These are phyloP conservation scores for Epinotia ramella DNA, from an alignment of 2,888 invertebrate genomes.

Conservation along the genomic window DNA sequence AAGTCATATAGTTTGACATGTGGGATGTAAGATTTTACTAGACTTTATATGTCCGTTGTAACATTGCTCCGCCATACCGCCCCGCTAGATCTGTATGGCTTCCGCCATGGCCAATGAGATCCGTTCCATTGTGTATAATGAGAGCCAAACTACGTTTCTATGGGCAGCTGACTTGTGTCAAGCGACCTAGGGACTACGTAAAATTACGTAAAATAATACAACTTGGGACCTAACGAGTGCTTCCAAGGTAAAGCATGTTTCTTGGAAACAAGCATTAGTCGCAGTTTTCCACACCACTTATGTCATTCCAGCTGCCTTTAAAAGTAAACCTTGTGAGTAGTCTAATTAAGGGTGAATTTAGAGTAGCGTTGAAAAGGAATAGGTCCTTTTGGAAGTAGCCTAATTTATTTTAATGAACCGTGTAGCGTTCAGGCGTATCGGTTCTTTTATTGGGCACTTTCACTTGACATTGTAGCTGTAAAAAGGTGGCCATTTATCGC, in stretches of 20 bases:
- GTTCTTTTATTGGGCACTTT: slow-evolving; percentile 10
- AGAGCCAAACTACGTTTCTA: too few relatives aligned
- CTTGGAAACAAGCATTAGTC: background rate
- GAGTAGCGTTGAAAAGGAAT: background rate
- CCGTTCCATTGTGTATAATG: too few relatives aligned
- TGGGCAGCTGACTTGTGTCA: too few relatives aligned
- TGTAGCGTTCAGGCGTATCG: slow-evolving; percentile 3
- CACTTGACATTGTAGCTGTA: slow-evolving; percentile 1
- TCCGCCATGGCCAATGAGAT: too few relatives aligned
- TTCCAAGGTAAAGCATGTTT: slow-evolving; percentile 4
- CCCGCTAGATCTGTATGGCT: too few relatives aligned
- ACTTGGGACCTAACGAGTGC: background rate
- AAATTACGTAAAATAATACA: too few relatives aligned
- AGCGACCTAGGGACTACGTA: too few relatives aligned
- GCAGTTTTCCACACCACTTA: background rate
- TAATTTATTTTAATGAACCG: background rate
- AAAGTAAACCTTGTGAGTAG: background rate
- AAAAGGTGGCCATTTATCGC: background rate
- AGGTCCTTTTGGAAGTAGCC: background rate
- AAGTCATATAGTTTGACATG: too few relatives aligned
- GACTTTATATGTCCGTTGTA: too few relatives aligned
- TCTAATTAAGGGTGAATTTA: background rate
- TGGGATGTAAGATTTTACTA: too few relatives aligned
- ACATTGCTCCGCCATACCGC: too few relatives aligned
- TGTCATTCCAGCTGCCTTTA: background rate